phyloP scores from a whole-genome alignment of 2,113 vertebrate species.

The Amia ocellicauda region DNA sequence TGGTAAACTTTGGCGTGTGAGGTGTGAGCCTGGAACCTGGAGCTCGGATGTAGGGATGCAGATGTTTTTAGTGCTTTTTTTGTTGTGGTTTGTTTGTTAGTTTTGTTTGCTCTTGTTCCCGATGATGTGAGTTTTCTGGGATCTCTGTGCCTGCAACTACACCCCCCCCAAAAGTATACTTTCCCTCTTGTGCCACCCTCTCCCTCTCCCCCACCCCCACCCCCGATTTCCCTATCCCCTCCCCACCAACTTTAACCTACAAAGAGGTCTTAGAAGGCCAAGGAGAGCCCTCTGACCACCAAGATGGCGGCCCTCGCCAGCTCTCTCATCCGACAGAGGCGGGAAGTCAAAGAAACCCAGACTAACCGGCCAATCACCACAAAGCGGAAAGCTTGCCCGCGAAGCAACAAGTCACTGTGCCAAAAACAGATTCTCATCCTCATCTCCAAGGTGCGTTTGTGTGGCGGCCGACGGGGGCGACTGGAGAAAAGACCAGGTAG shows the following conservation, averaged over 20 bases:
- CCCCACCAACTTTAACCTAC: no score
- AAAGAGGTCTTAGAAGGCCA: no score
- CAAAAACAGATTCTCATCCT: conserved; percentile 85
- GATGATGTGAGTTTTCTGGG: conserved; percentile 14
- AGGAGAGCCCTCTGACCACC: conserved; percentile 24
- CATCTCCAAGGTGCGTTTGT: conserved; percentile 85
- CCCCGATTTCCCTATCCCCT: conserved; percentile 32
- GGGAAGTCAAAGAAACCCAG: conserved; percentile 81
- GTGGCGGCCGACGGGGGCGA: conserved; percentile 72
- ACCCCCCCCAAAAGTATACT: conserved; percentile 22
- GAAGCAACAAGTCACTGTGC: conserved; percentile 86
- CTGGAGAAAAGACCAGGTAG: conserved; percentile 77
- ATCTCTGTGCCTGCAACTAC: conserved; percentile 14
- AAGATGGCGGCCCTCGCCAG: conserved; percentile 86
- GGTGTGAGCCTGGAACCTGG: background rate
- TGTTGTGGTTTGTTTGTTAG: background rate
- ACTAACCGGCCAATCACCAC: conserved; percentile 74
- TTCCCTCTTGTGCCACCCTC: conserved; percentile 6
- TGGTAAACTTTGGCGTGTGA: background rate
- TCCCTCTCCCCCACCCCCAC: conserved; percentile 17
- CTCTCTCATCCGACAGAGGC: conserved; percentile 81
- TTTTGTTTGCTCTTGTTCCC: no score
- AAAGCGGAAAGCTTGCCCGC: conserved; percentile 81
- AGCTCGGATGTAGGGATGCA: no score
- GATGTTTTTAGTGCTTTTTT: background rate